phyloP scores from a whole-genome alignment of 2,113 vertebrate species.

The Apodemus sylvaticus region DNA sequence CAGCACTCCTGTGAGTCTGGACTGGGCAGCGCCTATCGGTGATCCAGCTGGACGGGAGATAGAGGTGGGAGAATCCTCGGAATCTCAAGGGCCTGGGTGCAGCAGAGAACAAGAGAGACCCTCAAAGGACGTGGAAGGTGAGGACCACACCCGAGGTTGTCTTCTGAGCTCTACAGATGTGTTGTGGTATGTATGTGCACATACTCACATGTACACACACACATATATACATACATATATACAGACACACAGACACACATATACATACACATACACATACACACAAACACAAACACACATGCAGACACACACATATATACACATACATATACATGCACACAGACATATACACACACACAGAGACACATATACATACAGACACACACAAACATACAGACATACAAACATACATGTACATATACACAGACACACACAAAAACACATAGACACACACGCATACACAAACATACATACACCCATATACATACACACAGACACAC shows the following conservation, averaged over 20 bases:
- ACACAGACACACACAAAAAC: too few relatives aligned
- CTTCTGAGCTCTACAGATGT: not conserved
- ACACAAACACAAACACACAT: too few relatives aligned
- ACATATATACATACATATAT: not conserved
- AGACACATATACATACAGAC: too few relatives aligned
- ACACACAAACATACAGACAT: too few relatives aligned
- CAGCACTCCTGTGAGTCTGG: not conserved
- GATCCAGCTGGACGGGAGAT: not conserved
- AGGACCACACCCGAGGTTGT: not conserved
- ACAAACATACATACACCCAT: too few relatives aligned
- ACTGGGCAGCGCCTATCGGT: too few relatives aligned
- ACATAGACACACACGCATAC: too few relatives aligned
- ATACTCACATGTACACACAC: not conserved
- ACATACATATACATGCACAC: too few relatives aligned
- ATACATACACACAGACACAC: not conserved
- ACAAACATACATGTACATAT: too few relatives aligned
- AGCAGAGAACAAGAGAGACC: not conserved
- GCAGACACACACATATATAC: rapidly evolving
- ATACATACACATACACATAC: not conserved
- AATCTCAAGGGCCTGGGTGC: not conserved
- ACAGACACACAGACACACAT: not conserved
- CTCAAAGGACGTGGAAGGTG: not conserved
- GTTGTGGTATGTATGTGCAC: not conserved
- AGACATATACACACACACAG: too few relatives aligned
- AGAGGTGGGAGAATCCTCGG: too few relatives aligned